A percentile compares a stretch with the other conserved stretches of the same genome.
Conservation (phyloP, 2,113 vertebrate genomes). For the Oreocharis arfaki region DNA sequence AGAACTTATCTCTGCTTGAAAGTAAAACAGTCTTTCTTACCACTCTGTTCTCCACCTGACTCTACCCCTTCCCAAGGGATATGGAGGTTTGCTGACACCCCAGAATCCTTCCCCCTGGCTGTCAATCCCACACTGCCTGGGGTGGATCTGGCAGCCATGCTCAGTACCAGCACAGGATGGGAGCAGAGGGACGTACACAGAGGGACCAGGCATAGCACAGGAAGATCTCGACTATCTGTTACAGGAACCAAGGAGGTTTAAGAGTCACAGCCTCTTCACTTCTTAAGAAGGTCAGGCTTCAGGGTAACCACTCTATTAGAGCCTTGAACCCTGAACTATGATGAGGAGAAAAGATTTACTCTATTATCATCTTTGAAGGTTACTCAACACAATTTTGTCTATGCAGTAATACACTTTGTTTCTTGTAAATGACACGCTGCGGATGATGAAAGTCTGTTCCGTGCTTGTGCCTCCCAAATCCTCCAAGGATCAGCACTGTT, state of each 20-base stretch:
- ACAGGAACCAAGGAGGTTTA: not conserved
- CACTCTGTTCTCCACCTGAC: not conserved
- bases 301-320: rapidly evolving
- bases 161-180: not conserved
- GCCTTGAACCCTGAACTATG: not conserved
- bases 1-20: not conserved
- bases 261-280: not conserved
- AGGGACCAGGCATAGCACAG: not conserved
- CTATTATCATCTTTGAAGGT: not conserved
- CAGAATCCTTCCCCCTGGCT: not conserved
- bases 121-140: not conserved
- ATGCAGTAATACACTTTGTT: not conserved
- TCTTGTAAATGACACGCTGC: not conserved
- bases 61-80: not conserved
- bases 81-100: not conserved
- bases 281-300: not conserved
- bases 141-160: not conserved
- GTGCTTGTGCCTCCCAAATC: not conserved
- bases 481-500: not conserved
- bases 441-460: not conserved
- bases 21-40: not conserved
- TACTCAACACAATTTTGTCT: not conserved
- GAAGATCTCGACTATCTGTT: not conserved
- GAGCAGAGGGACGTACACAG: not conserved
- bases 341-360: not conserved